phyloP scores from a whole-genome alignment of 1,140 invertebrate species.

The Achatina immaculata region DNA sequence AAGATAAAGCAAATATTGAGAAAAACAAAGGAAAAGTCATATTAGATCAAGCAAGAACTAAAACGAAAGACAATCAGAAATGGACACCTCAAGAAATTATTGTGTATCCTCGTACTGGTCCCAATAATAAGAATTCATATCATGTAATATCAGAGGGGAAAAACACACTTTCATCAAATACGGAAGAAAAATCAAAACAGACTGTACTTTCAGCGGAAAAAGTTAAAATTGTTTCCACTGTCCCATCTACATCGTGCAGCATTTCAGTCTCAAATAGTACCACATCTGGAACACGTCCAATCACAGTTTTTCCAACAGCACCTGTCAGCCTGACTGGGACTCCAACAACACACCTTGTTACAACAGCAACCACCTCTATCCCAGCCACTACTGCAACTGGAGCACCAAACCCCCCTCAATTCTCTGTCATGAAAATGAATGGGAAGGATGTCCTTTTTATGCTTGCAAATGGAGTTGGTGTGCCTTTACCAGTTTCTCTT shows the following conservation, averaged over 20 bases:
- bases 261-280: not conserved
- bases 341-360: not conserved
- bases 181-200: not conserved
- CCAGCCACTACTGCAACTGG: no score
- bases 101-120: no score
- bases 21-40: no score
- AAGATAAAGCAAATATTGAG: no score
- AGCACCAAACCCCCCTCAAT: not conserved
- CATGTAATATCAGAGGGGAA: no score
- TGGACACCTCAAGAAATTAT: no score
- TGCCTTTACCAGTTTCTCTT: not conserved
- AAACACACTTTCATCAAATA: no score
- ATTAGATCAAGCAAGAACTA: no score
- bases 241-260: not conserved
- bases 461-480: not conserved
- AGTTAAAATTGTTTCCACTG: not conserved
- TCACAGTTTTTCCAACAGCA: not conserved
- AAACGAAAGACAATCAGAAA: no score
- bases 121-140: no score
- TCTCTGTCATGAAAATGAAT: conserved; percentile 16
- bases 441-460: conserved; percentile 26
- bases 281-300: not conserved
- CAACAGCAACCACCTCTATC: not conserved
- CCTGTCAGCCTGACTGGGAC: not conserved
- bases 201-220: not conserved